Percentiles rank a stretch among this genome's conserved stretches.
These are phyloP conservation scores for Suncus etruscus DNA, from an alignment of 2,113 vertebrate species.

Conservation along the genomic window DNA sequence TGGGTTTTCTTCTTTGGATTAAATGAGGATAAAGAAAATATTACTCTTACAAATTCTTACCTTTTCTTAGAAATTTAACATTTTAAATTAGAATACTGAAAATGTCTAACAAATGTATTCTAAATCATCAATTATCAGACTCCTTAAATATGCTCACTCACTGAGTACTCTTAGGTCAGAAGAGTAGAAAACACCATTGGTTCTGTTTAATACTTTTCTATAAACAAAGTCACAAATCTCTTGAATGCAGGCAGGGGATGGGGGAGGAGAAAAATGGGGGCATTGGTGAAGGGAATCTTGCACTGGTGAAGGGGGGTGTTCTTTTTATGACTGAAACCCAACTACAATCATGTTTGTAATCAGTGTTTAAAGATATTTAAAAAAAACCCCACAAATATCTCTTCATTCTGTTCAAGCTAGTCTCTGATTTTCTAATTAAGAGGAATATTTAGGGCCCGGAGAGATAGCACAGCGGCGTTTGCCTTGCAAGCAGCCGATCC, in stretches of 20 bases:
- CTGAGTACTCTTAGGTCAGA: not conserved
- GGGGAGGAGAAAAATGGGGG: too few relatives aligned
- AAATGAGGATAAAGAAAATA: not conserved
- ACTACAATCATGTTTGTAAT: too few relatives aligned
- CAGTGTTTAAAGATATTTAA: not conserved
- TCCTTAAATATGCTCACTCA: constrained; percentile 4
- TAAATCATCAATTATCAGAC: constrained; percentile 12
- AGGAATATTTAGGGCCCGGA: constrained; percentile 84
- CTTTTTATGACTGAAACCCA: too few relatives aligned
- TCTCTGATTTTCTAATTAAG: constrained; percentile 65
- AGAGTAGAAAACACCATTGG: not conserved
- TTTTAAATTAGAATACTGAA: constrained; percentile 35
- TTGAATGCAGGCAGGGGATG: too few relatives aligned
- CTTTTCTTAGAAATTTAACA: constrained; percentile 24
- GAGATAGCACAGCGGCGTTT: too few relatives aligned
- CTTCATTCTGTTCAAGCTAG: constrained; percentile 51
- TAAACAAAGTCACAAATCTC: too few relatives aligned
- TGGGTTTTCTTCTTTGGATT: not conserved
- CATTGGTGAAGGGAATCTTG: too few relatives aligned
- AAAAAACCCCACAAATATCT: constrained; percentile 59
- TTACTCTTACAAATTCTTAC: not conserved
- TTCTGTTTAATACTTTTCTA: too few relatives aligned
- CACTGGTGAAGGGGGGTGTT: too few relatives aligned
- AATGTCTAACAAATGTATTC: constrained; percentile 7
- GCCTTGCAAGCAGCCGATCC: too few relatives aligned